Conservation (phyloP, 2,113 vertebrate genomes). For the Todiramphus saurophagus region DNA sequence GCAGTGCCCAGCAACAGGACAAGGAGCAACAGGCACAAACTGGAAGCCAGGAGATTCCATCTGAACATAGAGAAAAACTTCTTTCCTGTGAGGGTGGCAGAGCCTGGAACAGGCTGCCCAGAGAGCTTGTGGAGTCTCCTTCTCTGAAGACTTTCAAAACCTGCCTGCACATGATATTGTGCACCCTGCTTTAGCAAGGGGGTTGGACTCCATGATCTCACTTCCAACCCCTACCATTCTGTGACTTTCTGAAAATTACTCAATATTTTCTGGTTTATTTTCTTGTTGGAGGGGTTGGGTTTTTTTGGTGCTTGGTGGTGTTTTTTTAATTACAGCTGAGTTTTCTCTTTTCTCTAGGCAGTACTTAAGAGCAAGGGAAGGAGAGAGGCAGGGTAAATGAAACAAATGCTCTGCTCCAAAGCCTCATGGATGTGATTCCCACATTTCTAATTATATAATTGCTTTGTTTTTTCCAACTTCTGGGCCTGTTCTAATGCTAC, state of each 20-base stretch:
- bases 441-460: background rate
- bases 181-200: too few relatives aligned
- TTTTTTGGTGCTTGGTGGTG: background rate
- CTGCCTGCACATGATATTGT: too few relatives aligned
- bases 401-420: background rate
- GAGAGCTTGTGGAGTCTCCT: too few relatives aligned
- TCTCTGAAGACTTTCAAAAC: too few relatives aligned
- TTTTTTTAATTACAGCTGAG: background rate
- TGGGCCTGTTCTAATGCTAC: background rate
- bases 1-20: too few relatives aligned
- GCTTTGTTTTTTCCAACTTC: background rate
- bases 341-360: background rate
- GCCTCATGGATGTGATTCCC: rapidly evolving
- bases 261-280: background rate
- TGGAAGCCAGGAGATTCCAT: too few relatives aligned
- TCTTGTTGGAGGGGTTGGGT: background rate
- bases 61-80: too few relatives aligned
- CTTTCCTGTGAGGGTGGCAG: too few relatives aligned
- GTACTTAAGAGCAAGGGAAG: background rate
- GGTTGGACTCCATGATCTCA: too few relatives aligned
- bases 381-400: background rate
- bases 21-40: too few relatives aligned
- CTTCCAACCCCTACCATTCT: too few relatives aligned
- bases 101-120: too few relatives aligned
- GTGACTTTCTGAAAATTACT: background rate